Percentiles rank a stretch among this genome's conserved stretches.
Conservation (phyloP, 2,888 invertebrate species). For the Dorcus parallelipipedus region DNA sequence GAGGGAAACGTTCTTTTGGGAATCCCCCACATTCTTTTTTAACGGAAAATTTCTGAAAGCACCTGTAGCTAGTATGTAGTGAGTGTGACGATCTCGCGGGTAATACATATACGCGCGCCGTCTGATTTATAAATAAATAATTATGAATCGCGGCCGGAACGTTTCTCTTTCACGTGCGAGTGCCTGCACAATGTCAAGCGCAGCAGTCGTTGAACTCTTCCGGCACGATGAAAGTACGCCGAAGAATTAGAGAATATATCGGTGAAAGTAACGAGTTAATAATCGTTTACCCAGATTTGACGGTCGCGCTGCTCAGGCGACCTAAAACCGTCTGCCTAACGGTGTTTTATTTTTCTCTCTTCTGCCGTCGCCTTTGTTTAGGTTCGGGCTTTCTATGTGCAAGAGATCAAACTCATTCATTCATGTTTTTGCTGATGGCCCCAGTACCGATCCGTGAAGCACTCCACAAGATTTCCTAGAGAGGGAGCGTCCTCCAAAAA, state of each 20-base stretch:
- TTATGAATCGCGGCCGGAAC: conserved; percentile 2
- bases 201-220: conserved; percentile 28
- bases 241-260: conserved; percentile 4
- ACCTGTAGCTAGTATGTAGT: too few species aligned
- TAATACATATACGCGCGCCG: neutral
- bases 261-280: conserved; percentile 11
- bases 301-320: neutral
- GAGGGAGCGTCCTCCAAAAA: too few species aligned
- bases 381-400: too few species aligned
- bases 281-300: conserved; percentile 5
- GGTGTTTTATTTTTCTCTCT: neutral
- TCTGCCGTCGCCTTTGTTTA: too few species aligned
- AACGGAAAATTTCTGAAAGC: too few species aligned
- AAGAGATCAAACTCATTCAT: too few species aligned
- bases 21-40: too few species aligned
- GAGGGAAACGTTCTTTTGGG: too few species aligned
- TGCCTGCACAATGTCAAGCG: conserved; percentile 32
- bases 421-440: too few species aligned
- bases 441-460: too few species aligned
- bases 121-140: neutral
- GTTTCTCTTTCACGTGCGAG: conserved; percentile 28
- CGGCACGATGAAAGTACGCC: conserved; percentile 12
- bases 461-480: too few species aligned
- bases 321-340: conserved; percentile 1
- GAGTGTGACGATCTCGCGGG: neutral